Percentiles rank a stretch among this genome's conserved stretches.
Evolutionary conservation across 2,113 vertebrate species (phyloP).

Genomic region (Spea bombifrons): DNA sequence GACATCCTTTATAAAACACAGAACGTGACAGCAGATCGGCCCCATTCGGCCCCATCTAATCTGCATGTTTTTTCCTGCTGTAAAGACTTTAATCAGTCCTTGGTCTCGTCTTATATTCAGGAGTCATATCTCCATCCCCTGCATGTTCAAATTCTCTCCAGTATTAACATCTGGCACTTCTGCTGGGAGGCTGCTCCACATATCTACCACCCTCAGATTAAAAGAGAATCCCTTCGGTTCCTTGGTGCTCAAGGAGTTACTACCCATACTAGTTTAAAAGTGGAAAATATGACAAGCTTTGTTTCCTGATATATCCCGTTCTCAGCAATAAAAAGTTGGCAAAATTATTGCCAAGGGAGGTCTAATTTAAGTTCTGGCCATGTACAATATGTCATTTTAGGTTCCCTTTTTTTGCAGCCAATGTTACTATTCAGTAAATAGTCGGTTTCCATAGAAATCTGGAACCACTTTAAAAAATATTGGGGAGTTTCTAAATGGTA

Average conservation of each 20-base stretch:
- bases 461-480: slow-evolving; percentile 23
- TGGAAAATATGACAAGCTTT: neutral
- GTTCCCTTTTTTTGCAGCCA: slow-evolving; percentile 2
- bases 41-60: no score
- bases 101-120: no score
- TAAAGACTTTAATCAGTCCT: no score
- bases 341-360: neutral
- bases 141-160: neutral
- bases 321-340: slow-evolving; percentile 24
- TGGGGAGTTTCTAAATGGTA: slow-evolving; percentile 9
- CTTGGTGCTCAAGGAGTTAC: neutral
- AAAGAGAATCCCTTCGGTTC: neutral
- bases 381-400: slow-evolving; percentile 6
- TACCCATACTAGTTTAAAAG: neutral
- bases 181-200: neutral
- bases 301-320: slow-evolving; percentile 11
- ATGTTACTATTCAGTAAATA: slow-evolving; percentile 21
- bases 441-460: slow-evolving; percentile 15
- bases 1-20: no score
- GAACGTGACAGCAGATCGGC: no score
- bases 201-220: neutral
- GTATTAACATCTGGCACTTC: neutral
- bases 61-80: no score
- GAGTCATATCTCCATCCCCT: no score
- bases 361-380: slow-evolving; percentile 25